These are phyloP conservation scores for Coelopa frigida DNA, from an alignment of 1,140 invertebrate genomes.

Conservation along the genomic window DNA sequence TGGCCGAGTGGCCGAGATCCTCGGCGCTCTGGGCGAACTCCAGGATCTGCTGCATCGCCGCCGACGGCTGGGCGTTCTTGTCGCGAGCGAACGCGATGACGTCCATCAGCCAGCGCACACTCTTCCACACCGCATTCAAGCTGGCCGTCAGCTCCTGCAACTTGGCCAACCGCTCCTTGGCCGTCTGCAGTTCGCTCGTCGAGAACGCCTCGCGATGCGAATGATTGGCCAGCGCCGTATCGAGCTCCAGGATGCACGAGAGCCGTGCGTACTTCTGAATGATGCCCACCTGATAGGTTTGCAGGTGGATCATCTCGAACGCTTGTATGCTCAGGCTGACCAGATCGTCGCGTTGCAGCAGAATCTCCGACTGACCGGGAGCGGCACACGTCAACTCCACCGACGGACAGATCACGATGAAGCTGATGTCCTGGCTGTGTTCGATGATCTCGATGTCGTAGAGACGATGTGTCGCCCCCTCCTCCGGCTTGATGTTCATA, in stretches of 20 bases:
- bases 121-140: conserved; percentile 82
- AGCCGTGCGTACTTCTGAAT: conserved; percentile 83
- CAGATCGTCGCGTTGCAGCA: conserved; percentile 71
- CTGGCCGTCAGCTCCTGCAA: conserved; percentile 75
- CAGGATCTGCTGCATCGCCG: conserved; percentile 35
- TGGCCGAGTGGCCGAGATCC: conserved; percentile 9
- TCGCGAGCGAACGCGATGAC: conserved; percentile 87
- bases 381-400: conserved; percentile 84
- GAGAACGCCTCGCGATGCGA: conserved; percentile 90
- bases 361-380: conserved; percentile 74
- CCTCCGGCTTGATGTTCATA: conserved; percentile 67
- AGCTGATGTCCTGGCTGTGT: conserved; percentile 76
- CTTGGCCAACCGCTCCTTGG: conserved; percentile 74
- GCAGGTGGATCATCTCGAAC: conserved; percentile 89
- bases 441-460: conserved; percentile 91
- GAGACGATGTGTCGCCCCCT: conserved; percentile 63
- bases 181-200: conserved; percentile 71
- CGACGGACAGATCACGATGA: conserved; percentile 83
- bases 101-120: conserved; percentile 90
- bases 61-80: conserved; percentile 46
- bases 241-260: conserved; percentile 87
- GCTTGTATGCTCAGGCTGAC: conserved; percentile 75
- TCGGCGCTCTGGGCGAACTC: conserved; percentile 22
- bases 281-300: conserved; percentile 82
- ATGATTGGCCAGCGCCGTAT: conserved; percentile 85